Percentiles rank a stretch among this genome's conserved stretches.
Conservation (phyloP, 2,888 invertebrate genomes). For the Mythimna albipuncta region DNA sequence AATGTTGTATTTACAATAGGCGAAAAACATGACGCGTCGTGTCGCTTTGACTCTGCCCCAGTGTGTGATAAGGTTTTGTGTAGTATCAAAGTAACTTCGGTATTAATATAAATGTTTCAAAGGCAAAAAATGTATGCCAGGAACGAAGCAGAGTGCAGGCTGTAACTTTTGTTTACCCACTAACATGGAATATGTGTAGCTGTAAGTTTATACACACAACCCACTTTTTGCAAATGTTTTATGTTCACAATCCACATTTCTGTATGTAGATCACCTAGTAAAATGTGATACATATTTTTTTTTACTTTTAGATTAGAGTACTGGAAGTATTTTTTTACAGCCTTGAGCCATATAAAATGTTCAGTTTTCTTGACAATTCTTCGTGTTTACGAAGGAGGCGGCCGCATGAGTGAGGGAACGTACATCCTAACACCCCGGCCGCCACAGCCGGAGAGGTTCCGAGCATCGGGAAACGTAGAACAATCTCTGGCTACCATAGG, state of each 20-base stretch:
- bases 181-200: conserved; percentile 18
- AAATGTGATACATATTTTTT: not conserved
- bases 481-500: no score
- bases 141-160: not conserved
- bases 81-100: not conserved
- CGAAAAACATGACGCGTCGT: no score
- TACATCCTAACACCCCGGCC: no score
- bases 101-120: conserved; percentile 7
- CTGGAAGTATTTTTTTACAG: not conserved
- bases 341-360: not conserved
- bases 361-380: no score
- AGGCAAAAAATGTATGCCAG: conserved; percentile 2
- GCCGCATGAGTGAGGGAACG: no score
- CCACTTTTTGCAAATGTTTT: conserved; percentile 11
- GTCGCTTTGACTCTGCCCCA: no score
- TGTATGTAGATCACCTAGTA: conserved; percentile 1
- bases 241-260: conserved; percentile 14
- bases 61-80: no score
- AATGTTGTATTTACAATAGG: no score
- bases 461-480: no score
- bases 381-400: no score
- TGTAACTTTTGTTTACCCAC: conserved; percentile 10
- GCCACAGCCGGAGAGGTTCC: no score
- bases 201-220: conserved; percentile 12
- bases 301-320: not conserved